phyloP scores from a whole-genome alignment of 1,140 invertebrate species.

The Carcinoscorpius rotundicauda region DNA sequence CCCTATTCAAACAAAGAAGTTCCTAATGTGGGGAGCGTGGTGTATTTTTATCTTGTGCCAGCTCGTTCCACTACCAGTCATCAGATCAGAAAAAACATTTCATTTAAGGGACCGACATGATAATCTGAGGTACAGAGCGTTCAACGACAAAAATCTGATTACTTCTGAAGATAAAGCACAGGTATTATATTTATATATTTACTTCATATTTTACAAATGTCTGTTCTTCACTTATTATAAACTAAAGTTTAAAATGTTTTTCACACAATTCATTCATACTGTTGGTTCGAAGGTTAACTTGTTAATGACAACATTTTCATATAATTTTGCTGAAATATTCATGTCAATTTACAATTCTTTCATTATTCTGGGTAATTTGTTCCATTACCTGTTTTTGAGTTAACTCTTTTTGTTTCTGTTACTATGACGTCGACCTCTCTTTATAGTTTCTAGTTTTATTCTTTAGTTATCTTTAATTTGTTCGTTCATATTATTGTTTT shows the following conservation, averaged over 20 bases:
- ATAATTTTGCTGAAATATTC: neutral
- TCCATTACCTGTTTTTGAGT: too few species aligned
- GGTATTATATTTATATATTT: slow-evolving; percentile 1
- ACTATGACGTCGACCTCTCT: too few species aligned
- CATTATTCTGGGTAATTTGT: too few species aligned
- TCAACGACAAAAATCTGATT: slow-evolving; percentile 17
- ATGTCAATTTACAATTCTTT: neutral
- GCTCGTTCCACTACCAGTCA: too few species aligned
- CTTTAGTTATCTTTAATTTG: too few species aligned
- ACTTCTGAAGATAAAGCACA: slow-evolving; percentile 17
- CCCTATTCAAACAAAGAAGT: too few species aligned
- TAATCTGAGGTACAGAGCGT: slow-evolving; percentile 13
- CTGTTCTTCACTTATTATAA: neutral
- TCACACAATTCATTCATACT: neutral
- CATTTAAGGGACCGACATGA: slow-evolving; percentile 13
- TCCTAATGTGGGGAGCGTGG: too few species aligned
- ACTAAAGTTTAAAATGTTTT: neutral
- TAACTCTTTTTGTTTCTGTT: too few species aligned
- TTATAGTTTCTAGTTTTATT: too few species aligned
- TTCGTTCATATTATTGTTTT: too few species aligned
- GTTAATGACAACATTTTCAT: neutral
- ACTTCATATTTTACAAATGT: neutral
- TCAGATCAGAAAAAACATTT: slow-evolving; percentile 12
- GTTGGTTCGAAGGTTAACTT: neutral
- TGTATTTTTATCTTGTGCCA: too few species aligned